phyloP scores from a whole-genome alignment of 2,113 vertebrate genomes.

The Diglossa brunneiventris region DNA sequence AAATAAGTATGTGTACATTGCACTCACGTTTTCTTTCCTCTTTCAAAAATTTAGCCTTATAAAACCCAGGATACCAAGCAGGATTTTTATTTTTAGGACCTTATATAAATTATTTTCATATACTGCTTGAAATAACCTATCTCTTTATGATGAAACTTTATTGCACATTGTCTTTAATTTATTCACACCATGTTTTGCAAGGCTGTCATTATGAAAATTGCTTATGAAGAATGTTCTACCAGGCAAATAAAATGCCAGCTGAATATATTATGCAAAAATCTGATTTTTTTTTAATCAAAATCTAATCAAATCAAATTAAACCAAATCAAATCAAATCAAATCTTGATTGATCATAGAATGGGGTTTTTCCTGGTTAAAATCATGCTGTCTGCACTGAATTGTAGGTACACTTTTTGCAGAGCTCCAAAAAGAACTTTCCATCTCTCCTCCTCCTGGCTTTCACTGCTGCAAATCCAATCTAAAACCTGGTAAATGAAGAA shows the following conservation, averaged over 20 bases:
- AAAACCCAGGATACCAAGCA: background rate
- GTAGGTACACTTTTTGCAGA: background rate
- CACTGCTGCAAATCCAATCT: slow-evolving; percentile 4
- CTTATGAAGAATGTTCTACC: background rate
- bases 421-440: background rate
- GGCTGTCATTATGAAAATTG: background rate
- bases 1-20: background rate
- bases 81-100: background rate
- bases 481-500: background rate
- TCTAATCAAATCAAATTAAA: background rate
- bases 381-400: background rate
- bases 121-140: background rate
- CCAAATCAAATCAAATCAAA: background rate
- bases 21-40: background rate
- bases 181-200: background rate
- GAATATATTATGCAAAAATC: background rate
- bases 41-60: background rate
- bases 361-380: background rate
- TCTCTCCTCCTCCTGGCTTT: background rate
- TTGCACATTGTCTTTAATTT: background rate
- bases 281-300: background rate
- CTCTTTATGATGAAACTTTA: background rate
- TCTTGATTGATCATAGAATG: background rate
- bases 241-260: background rate
- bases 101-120: background rate